Conservation (phyloP, 2,797 vertebrate genomes). For the Pseudomugil tenellus region DNA sequence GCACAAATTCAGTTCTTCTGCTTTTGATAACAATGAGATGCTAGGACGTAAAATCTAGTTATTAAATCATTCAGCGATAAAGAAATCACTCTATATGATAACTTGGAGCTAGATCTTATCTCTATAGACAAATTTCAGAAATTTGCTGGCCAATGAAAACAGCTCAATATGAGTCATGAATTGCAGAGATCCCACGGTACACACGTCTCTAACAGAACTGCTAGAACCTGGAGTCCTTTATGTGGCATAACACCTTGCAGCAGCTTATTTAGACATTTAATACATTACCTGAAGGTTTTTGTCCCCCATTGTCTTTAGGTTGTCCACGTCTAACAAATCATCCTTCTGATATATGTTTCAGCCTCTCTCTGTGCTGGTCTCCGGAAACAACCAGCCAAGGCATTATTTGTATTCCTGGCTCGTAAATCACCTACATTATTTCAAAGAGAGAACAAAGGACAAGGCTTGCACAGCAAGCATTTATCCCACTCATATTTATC, state of each 20-base stretch:
- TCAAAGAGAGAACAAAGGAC: constrained; percentile 60
- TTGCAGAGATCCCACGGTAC: constrained; percentile 11
- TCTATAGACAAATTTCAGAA: constrained; percentile 10
- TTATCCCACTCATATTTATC: constrained; percentile 46
- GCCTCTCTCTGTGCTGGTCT: constrained; percentile 28
- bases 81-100: constrained; percentile 50
- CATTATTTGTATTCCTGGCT: constrained; percentile 46
- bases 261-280: constrained; percentile 18
- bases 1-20: constrained; percentile 40
- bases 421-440: constrained; percentile 66
- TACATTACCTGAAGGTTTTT: neutral
- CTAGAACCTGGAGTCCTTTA: constrained; percentile 23
- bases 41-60: constrained; percentile 40
- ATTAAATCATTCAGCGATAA: constrained; percentile 44
- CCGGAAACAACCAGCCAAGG: constrained; percentile 42
- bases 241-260: constrained; percentile 1
- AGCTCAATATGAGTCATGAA: neutral
- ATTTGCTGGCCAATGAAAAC: neutral
- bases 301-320: neutral
- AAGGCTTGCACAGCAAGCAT: constrained; percentile 34
- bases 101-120: constrained; percentile 9
- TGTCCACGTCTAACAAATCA: constrained; percentile 19
- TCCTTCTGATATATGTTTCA: constrained; percentile 28
- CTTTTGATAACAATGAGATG: constrained; percentile 62
- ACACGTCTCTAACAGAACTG: constrained; percentile 7